These are phyloP conservation scores for Acleris emargana DNA, from an alignment of 2,888 invertebrate species.

Conservation along the genomic window DNA sequence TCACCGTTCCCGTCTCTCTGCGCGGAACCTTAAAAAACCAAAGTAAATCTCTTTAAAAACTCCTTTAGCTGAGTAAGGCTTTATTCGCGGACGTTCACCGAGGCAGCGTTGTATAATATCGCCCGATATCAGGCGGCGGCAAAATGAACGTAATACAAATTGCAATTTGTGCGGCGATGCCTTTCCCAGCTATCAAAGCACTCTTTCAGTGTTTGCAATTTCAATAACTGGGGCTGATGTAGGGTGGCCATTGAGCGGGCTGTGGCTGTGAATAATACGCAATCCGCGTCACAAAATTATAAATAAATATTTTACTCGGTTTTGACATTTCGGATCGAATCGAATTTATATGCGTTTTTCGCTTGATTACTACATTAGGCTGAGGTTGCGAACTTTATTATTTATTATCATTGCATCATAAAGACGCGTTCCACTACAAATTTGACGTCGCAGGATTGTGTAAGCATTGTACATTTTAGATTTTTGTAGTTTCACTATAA, in stretches of 20 bases:
- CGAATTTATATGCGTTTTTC: no score
- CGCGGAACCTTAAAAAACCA: conserved; percentile 35
- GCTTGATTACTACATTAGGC: no score
- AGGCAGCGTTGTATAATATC: conserved; percentile 31
- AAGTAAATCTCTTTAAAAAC: conserved; percentile 37
- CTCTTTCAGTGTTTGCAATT: conserved; percentile 50
- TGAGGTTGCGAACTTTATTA: no score
- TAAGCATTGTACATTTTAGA: no score
- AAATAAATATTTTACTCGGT: no score
- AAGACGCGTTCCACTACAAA: no score
- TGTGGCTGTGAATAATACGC: conserved; percentile 9
- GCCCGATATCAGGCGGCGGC: conserved; percentile 38
- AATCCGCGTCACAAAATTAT: neutral
- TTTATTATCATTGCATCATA: no score
- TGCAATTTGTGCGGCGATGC: conserved; percentile 48
- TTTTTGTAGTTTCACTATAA: no score
- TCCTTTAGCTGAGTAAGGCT: conserved; percentile 36
- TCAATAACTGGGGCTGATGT: conserved; percentile 46
- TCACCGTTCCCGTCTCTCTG: conserved; percentile 22
- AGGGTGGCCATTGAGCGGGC: conserved; percentile 30
- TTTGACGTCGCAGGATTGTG: no score
- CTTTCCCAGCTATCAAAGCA: conserved; percentile 46
- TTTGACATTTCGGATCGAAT: no score
- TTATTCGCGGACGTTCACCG: conserved; percentile 29
- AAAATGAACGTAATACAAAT: conserved; percentile 52